Base-by-base conservation (phyloP, 2,113 vertebrate genomes). In the Propithecus coquereli region DNA sequence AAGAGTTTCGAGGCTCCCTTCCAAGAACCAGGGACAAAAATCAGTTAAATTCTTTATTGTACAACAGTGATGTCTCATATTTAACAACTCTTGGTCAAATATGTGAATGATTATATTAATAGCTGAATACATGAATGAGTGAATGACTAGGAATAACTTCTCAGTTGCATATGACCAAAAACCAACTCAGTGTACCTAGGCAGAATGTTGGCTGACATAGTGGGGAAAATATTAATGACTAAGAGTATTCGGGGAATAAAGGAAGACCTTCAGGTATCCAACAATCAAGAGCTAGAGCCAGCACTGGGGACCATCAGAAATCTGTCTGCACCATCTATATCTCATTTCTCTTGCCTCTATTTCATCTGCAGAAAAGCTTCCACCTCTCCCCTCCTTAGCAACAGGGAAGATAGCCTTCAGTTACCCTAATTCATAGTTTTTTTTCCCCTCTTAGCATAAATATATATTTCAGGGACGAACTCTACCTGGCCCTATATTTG, bases 31-130 rank as follows among this genome's bases (percentile, higher is more conserved):
- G 52, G 32, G 54, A 81, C 45, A 87, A 63, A 84, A 73, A 89
- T 87, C 37, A 66, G 12, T 90, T 32, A 43, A 68, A 86, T 90
- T 61, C 37, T 66, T 94, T 92, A 63, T 73, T 92, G 27, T 20
- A n/a, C 61, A 68, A 54, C 79, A 57, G 20, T 52, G 37, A 5
- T 57, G 43, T 91, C 82, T 92, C 63, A 16, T 37, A 17, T 65
- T 81, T 43, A 68, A n/a, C 83, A 68, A 90, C 65, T 65, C 34
- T 87, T 87, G 59, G 47, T 52, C 84, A 92, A 87, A 32, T 81
- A 74, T 34, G 76, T 92, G 63, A 90, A 16, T 90, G 84, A 65
- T 32, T 50, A 87, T 76, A 54, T 94, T 92, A 90, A 82, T 90
- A 82, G 91, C 87, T 68, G 70, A 82, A 92, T n/a, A 57, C 70